phyloP scores from a whole-genome alignment of 2,888 invertebrate species.

The Blomia tropicalis region DNA sequence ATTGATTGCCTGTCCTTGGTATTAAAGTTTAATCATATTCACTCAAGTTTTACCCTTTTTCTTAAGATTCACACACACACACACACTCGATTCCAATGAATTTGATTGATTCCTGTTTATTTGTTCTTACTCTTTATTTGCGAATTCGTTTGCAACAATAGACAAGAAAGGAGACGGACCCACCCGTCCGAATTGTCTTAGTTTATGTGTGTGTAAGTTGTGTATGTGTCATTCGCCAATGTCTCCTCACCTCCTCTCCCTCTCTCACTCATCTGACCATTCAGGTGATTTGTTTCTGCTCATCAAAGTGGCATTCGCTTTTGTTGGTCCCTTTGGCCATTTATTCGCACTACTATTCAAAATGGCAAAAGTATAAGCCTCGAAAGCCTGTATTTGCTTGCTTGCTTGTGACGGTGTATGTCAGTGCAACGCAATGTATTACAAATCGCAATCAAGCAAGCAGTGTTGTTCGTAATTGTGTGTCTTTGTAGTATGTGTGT shows the following conservation, averaged over 20 bases:
- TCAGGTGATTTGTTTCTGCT: conserved; percentile 16
- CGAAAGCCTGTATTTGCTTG: background rate
- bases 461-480: conserved; percentile 1
- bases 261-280: background rate
- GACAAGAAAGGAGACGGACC: no score
- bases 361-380: background rate
- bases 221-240: background rate
- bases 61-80: no score
- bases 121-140: no score
- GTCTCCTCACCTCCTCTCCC: background rate
- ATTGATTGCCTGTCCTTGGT: no score
- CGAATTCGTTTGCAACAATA: no score
- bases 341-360: background rate
- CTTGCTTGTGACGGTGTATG: no score
- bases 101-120: no score
- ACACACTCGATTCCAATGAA: no score
- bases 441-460: conserved; percentile 9
- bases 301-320: conserved; percentile 3
- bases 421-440: conserved; percentile 15
- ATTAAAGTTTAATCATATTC: no score
- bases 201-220: background rate
- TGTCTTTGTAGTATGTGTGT: no score
- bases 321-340: conserved; percentile 5
- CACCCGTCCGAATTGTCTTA: conserved; percentile 9
- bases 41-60: no score